These are phyloP conservation scores for Drosophila nr. medialis DNA, from an alignment of 2,888 invertebrate species.

Conservation along the genomic window DNA sequence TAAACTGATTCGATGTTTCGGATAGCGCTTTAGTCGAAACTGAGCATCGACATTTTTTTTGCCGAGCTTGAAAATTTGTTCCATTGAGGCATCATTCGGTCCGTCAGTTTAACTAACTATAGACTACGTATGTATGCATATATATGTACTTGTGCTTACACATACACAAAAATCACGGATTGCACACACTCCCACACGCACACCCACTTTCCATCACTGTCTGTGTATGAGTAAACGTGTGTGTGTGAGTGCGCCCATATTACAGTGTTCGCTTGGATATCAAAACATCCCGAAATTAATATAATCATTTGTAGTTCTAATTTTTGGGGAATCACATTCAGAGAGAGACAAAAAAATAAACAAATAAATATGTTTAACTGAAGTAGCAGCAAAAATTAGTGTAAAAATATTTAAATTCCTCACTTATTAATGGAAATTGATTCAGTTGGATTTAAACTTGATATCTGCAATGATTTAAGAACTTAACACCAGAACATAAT, in stretches of 20 bases:
- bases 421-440: not conserved
- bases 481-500: not conserved
- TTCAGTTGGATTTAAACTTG: not conserved
- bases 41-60: slow-evolving; percentile 61
- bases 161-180: slow-evolving; percentile 30
- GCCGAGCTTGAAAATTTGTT: slow-evolving; percentile 55
- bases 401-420: not conserved
- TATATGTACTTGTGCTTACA: slow-evolving; percentile 34
- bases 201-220: slow-evolving; percentile 7
- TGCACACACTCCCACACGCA: slow-evolving; percentile 30
- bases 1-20: slow-evolving; percentile 79
- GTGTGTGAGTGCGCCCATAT: slow-evolving; percentile 9
- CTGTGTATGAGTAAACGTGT: not conserved
- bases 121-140: slow-evolving; percentile 9
- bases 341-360: not conserved
- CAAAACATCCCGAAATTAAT: not conserved
- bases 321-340: not conserved
- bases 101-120: slow-evolving; percentile 22
- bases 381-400: not conserved
- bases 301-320: not conserved
- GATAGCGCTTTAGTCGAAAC: slow-evolving; percentile 75
- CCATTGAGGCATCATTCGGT: slow-evolving; percentile 44
- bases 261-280: slow-evolving; percentile 1
- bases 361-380: not conserved
- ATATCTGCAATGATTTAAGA: not conserved